Evolutionary conservation across 2,797 vertebrate genomes (phyloP).

Genomic region (Enteromius unitaeniatus): DNA sequence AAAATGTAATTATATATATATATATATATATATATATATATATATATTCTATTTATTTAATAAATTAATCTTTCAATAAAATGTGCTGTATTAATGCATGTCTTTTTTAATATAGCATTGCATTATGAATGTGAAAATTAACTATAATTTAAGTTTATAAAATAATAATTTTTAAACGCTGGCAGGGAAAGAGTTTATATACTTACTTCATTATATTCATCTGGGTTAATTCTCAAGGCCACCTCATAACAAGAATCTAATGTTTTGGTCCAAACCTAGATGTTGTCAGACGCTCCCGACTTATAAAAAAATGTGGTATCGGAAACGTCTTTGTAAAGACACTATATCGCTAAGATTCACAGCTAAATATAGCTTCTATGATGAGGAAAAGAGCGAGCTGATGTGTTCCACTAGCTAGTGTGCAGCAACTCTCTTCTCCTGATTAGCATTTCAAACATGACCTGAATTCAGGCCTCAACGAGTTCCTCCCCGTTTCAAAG

Average conservation of each 20-base stretch:
- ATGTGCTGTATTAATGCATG: too few species aligned
- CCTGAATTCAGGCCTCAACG: conserved; percentile 43
- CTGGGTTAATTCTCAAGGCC: not conserved
- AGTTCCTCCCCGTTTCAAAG: conserved; percentile 28
- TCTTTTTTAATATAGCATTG: too few species aligned
- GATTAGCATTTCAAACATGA: conserved; percentile 57
- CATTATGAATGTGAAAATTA: too few species aligned
- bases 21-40: too few species aligned
- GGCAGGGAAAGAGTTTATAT: not conserved
- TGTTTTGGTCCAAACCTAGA: not conserved
- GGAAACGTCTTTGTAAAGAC: not conserved
- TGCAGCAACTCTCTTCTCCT: conserved; percentile 18
- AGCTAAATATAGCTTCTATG: conserved; percentile 13
- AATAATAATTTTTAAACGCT: too few species aligned
- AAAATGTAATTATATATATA: too few species aligned
- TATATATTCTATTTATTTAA: too few species aligned
- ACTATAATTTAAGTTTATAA: too few species aligned
- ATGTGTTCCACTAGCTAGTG: not conserved
- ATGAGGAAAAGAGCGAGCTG: conserved; percentile 15
- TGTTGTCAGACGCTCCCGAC: not conserved
- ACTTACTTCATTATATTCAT: not conserved
- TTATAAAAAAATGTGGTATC: not conserved
- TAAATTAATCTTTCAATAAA: too few species aligned
- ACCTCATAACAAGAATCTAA: not conserved
- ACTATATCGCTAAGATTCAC: not conserved